A percentile compares a stretch with the other conserved stretches of the same genome.
Conservation (phyloP, 1,140 invertebrate genomes). For the Drosophila kanapiae region DNA sequence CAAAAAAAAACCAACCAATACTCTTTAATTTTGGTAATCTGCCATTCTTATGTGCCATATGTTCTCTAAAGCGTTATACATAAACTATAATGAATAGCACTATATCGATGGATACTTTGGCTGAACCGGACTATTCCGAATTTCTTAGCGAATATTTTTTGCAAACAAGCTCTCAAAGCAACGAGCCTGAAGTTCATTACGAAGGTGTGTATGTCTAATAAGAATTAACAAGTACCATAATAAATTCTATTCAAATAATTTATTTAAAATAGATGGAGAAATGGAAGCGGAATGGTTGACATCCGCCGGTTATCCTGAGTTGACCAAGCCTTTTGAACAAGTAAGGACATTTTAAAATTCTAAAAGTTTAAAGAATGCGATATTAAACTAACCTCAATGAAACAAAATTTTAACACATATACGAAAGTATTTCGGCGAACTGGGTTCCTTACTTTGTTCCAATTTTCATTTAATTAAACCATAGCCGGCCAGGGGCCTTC, state of each 20-base stretch:
- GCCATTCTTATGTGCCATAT: slow-evolving; percentile 62
- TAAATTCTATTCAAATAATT: background rate
- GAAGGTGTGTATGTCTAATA: slow-evolving; percentile 61
- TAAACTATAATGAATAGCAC: slow-evolving; percentile 67
- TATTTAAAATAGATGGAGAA: slow-evolving; percentile 74
- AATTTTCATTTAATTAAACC: too few relatives aligned
- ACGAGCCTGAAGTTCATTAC: slow-evolving; percentile 77
- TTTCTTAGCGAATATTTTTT: slow-evolving; percentile 82
- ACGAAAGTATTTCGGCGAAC: too few relatives aligned
- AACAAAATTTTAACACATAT: too few relatives aligned
- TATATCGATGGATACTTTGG: slow-evolving; percentile 65
- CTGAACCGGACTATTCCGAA: slow-evolving; percentile 81
- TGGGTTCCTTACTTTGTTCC: too few relatives aligned
- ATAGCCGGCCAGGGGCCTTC: too few relatives aligned
- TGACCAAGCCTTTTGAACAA: slow-evolving; percentile 82
- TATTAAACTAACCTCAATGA: background rate
- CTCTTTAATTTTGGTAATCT: background rate
- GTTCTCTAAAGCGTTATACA: slow-evolving; percentile 34
- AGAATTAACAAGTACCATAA: background rate
- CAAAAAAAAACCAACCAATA: background rate
- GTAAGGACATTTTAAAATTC: slow-evolving; percentile 46
- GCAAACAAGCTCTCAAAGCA: slow-evolving; percentile 69
- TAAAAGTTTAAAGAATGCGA: background rate
- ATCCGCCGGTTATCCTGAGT: slow-evolving; percentile 80
- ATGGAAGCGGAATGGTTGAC: slow-evolving; percentile 84